Conservation (phyloP, 2,113 vertebrate genomes). For the Furnarius figulus region DNA sequence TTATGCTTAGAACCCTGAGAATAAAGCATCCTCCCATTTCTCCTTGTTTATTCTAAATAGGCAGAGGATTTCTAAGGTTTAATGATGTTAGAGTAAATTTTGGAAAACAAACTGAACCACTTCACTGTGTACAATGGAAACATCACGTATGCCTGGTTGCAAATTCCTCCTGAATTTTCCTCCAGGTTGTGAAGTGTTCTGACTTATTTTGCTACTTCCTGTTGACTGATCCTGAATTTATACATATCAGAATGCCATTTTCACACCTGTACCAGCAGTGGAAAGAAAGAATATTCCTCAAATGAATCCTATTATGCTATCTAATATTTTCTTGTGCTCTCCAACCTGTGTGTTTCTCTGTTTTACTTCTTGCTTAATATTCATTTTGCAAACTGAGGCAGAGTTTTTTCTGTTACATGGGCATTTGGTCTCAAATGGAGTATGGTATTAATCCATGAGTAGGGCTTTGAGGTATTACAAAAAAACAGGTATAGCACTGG, state of each 20-base stretch:
- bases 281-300: not conserved
- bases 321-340: not conserved
- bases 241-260: not conserved
- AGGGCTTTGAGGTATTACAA: not conserved
- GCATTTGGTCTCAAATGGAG: not conserved
- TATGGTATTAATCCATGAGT: not conserved
- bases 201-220: not conserved
- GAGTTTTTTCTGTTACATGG: not conserved
- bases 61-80: not conserved
- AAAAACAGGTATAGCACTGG: not conserved
- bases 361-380: not conserved
- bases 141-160: not conserved
- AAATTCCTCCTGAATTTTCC: not conserved
- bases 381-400: not conserved
- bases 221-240: not conserved
- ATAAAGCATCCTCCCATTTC: not conserved
- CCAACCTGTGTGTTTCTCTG: not conserved
- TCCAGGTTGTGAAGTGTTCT: not conserved
- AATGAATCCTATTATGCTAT: not conserved
- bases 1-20: not conserved
- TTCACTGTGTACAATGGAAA: not conserved
- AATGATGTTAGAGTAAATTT: not conserved
- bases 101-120: not conserved
- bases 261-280: not conserved
- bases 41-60: not conserved